A percentile compares a stretch with the other conserved stretches of the same genome.
Conservation (phyloP, 2,888 invertebrate genomes). For the Rotaria socialis region DNA sequence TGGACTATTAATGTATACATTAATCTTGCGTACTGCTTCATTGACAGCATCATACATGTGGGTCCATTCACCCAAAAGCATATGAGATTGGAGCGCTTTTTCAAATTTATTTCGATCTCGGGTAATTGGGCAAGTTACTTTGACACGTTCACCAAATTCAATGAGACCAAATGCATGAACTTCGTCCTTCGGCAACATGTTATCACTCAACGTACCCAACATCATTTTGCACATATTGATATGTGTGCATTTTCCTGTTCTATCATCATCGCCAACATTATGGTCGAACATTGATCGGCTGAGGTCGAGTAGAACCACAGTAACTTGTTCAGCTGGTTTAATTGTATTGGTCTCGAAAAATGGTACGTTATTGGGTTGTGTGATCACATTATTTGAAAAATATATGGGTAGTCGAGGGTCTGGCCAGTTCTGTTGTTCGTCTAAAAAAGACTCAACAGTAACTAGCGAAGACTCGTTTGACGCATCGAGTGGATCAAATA, state of each 20-base stretch:
- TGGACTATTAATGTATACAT: not conserved
- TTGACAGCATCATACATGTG: not conserved
- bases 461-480: not conserved
- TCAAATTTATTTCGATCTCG: not conserved
- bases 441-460: not conserved
- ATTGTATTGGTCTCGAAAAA: not conserved
- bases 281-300: not conserved
- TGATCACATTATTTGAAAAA: not conserved
- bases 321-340: not conserved
- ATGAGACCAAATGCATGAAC: slow-evolving; percentile 2
- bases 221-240: not conserved
- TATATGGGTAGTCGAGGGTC: not conserved
- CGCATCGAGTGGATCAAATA: not conserved
- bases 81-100: not conserved
- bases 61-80: not conserved
- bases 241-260: not conserved
- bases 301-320: not conserved
- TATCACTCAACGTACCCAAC: not conserved
- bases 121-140: not conserved
- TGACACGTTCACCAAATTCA: not conserved
- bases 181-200: not conserved
- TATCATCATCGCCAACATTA: not conserved
- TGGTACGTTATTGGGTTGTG: not conserved
- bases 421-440: not conserved
- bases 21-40: not conserved